Base-by-base conservation (phyloP, 2,797 vertebrate species). In the Xenopus petersii region DNA sequence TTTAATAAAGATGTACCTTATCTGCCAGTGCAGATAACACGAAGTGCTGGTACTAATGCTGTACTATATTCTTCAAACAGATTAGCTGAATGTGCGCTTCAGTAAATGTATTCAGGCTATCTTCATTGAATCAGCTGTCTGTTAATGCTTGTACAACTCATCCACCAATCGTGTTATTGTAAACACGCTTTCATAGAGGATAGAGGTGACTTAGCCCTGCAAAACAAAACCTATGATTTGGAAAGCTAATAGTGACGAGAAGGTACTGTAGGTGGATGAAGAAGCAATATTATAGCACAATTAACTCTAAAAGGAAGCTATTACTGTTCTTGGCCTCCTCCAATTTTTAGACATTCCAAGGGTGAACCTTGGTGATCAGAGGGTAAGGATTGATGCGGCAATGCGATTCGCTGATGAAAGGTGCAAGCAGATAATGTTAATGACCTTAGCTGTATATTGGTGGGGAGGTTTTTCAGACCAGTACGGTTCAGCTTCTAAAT, bases 1-100 rank as follows among this genome's bases (percentile, higher is more conserved):
- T 96, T 96, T 96, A 96, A 95, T 96, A 95, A 95, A 96, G 94
- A 95, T 94, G 93, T 94, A 93, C 92, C 92, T 96, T 96, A 96
- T 98, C 94, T 93, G 93, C 87, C 91, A 88, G 82, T 86, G 83
- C 93, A 91, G 93, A 95, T 96, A 95, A 95, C 92, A 89, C 90
- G 93, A 94, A 95, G 93, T 94, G 91, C 92, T 88, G 81, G 88
- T 92, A 90, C 91, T 94, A 95, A 95, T 93, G 90, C 92, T 87
- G 84, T 91, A 94, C 93, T 91, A 88, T 94, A 92, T 93, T 90
- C 89, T 94, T 94, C 93, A 94, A 95, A 92, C 89, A 92, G 88
- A 92, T 95, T 94, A 94, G 89, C 92, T 89, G 92, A 85, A 87
- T 89, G 89, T 88, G 85, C 73, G 80, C 90, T 88, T 93, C 86